Evolutionary conservation across 2,888 invertebrate species (phyloP).

Genomic region (Theristus sp.): DNA sequence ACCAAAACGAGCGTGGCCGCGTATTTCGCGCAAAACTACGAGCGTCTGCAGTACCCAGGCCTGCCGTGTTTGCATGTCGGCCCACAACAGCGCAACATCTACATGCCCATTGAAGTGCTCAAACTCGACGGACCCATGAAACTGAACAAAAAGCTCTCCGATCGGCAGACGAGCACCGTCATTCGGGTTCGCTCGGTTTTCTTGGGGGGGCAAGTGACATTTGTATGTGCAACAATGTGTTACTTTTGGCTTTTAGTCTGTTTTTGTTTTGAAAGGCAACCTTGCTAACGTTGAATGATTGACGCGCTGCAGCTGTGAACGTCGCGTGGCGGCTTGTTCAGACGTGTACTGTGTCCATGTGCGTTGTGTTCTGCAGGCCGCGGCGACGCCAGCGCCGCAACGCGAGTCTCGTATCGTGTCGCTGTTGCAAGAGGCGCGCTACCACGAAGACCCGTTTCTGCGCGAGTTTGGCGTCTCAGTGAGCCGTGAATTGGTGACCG

Average conservation of each 20-base stretch:
- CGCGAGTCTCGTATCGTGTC: slow-evolving; percentile 16
- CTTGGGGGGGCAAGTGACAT: no score
- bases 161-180: slow-evolving; percentile 12
- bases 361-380: slow-evolving; percentile 15
- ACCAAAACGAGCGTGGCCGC: slow-evolving; percentile 16
- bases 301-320: no score
- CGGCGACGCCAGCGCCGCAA: slow-evolving; percentile 20
- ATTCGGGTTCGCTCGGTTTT: slow-evolving; percentile 6
- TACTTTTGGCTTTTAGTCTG: not conserved
- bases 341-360: no score
- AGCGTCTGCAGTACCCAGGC: slow-evolving; percentile 15
- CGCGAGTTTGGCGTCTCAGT: slow-evolving; percentile 7
- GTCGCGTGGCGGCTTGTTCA: no score
- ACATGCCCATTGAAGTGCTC: slow-evolving; percentile 18
- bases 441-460: slow-evolving; percentile 14
- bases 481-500: slow-evolving; percentile 17
- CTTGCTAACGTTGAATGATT: no score
- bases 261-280: no score
- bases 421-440: slow-evolving; percentile 17
- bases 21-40: slow-evolving; percentile 19
- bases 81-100: slow-evolving; percentile 18
- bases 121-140: slow-evolving; percentile 19
- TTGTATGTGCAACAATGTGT: no score
- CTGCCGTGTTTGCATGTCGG: slow-evolving; percentile 24
- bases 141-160: slow-evolving; percentile 19